A percentile compares a stretch with the other conserved stretches of the same genome.
Conservation (phyloP, 2,113 vertebrate species). For the Acanthisitta chloris region DNA sequence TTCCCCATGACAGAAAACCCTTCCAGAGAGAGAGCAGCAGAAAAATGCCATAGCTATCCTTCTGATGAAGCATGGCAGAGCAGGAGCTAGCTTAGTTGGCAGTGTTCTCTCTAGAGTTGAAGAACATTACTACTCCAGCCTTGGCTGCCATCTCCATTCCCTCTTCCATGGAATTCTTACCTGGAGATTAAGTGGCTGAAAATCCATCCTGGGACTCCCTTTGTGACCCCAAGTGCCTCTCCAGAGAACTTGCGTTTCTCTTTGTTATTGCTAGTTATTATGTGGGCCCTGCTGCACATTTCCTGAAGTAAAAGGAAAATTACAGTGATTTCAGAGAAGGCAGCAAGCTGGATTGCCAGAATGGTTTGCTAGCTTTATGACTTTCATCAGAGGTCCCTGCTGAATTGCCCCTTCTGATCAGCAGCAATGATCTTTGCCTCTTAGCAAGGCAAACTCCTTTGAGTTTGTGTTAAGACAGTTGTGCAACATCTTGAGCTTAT, state of each 20-base stretch:
- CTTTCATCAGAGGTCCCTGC: neutral
- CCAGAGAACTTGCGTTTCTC: neutral
- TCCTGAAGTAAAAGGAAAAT: neutral
- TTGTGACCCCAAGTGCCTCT: neutral
- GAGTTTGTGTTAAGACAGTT: neutral
- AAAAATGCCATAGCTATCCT: fast-evolving
- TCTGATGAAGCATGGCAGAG: neutral
- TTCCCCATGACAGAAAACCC: neutral
- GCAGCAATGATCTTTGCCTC: neutral
- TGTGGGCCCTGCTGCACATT: neutral
- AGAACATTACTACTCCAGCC: neutral
- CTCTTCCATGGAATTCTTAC: neutral
- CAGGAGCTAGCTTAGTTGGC: neutral
- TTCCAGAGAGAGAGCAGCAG: neutral
- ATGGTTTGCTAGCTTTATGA: neutral
- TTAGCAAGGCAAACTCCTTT: neutral
- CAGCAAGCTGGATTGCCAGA: neutral
- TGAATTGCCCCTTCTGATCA: neutral
- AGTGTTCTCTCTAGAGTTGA: neutral
- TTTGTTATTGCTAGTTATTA: neutral
- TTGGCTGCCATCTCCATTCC: fast-evolving
- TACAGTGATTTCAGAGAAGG: neutral
- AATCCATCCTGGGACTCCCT: neutral
- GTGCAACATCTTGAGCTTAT: neutral
- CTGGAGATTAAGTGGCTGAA: neutral